These are phyloP conservation scores for Sciurus niger DNA, from an alignment of 2,113 vertebrate genomes.

Conservation along the genomic window DNA sequence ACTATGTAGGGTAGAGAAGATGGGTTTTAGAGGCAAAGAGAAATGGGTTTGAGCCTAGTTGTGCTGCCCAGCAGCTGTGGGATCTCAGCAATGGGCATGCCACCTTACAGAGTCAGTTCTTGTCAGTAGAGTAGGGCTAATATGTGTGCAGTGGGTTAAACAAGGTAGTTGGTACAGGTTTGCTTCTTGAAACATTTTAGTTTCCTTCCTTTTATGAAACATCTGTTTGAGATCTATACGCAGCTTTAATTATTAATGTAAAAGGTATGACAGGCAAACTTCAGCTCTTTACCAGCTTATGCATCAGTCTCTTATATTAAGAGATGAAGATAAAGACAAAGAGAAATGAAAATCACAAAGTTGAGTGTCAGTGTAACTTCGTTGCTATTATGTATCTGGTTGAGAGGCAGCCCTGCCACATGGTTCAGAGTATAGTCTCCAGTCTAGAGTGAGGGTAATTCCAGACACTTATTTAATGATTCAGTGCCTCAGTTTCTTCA, in stretches of 20 bases:
- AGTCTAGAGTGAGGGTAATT: not conserved
- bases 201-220: not conserved
- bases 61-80: not conserved
- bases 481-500: not conserved
- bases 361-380: not conserved
- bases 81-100: not conserved
- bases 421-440: not conserved
- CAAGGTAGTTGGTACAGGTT: not conserved
- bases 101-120: not conserved
- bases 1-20: not conserved
- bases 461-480: not conserved
- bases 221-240: not conserved
- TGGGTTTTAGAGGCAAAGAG: not conserved
- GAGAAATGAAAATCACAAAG: not conserved
- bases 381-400: not conserved
- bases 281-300: not conserved
- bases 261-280: not conserved
- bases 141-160: too few species aligned
- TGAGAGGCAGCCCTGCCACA: not conserved
- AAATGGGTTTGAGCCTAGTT: not conserved
- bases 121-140: not conserved
- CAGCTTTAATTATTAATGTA: not conserved
- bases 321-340: not conserved
- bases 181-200: not conserved
- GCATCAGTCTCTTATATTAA: not conserved